Percentiles rank a stretch among this genome's conserved stretches.
Evolutionary conservation across 2,888 invertebrate genomes (phyloP).

Genomic region (Chironomus tentans): DNA sequence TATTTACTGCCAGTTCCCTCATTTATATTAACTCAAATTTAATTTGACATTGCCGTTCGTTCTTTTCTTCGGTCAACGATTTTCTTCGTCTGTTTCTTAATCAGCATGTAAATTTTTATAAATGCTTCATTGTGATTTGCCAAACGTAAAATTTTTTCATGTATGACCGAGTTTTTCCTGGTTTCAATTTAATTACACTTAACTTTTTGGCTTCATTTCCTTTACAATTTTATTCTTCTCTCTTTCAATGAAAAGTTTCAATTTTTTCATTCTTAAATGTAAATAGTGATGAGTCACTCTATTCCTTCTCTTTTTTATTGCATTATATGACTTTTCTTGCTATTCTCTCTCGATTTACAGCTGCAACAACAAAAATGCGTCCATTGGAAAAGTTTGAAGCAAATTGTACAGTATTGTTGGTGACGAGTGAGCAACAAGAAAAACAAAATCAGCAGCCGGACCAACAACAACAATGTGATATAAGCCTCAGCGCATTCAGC

Average conservation of each 20-base stretch:
- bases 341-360: background rate
- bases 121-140: background rate
- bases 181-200: too few relatives aligned
- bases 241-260: background rate
- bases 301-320: background rate
- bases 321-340: background rate
- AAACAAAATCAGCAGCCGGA: background rate
- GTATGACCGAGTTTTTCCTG: background rate
- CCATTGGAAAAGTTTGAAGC: constrained; percentile 16
- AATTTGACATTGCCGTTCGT: background rate
- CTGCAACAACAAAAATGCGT: constrained; percentile 2
- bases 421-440: constrained; percentile 13
- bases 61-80: background rate
- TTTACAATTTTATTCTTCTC: too few relatives aligned
- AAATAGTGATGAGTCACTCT: background rate
- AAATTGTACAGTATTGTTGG: constrained; percentile 19
- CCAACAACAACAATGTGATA: constrained; percentile 21
- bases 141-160: background rate
- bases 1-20: background rate
- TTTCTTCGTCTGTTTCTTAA: background rate
- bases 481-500: constrained; percentile 25
- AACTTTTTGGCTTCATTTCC: background rate
- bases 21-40: too few relatives aligned
- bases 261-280: background rate
- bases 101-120: background rate